A percentile compares a stretch with the other conserved stretches of the same genome.
Evolutionary conservation across 1,140 invertebrate species (phyloP).

Genomic region (Drosophila sp.): DNA sequence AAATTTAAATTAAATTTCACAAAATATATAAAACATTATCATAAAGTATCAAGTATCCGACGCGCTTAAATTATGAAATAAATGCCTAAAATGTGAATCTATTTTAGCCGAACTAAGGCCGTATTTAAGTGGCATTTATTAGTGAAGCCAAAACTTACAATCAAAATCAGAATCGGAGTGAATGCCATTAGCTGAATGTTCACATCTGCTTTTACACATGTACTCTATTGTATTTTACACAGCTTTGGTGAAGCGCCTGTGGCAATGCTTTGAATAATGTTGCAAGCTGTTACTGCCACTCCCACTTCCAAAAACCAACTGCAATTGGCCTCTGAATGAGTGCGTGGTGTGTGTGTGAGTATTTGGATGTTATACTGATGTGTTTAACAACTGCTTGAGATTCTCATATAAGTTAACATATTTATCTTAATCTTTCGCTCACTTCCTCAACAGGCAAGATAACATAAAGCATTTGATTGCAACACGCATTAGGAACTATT

Average conservation of each 20-base stretch:
- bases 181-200: constrained; percentile 71
- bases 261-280: constrained; percentile 70
- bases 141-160: not conserved
- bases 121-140: constrained; percentile 54
- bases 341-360: constrained; percentile 9
- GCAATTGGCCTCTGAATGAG: constrained; percentile 13
- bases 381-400: constrained; percentile 57
- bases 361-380: constrained; percentile 39
- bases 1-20: no score
- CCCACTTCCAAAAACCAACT: constrained; percentile 1
- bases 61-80: not conserved
- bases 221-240: constrained; percentile 62
- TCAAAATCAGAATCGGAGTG: constrained; percentile 13
- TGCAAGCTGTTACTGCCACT: constrained; percentile 18
- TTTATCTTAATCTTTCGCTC: constrained; percentile 30
- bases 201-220: constrained; percentile 78
- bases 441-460: not conserved
- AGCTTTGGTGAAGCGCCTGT: constrained; percentile 58
- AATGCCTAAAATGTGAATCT: constrained; percentile 6
- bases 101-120: constrained; percentile 16
- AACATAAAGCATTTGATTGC: constrained; percentile 60
- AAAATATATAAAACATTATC: not conserved
- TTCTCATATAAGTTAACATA: constrained; percentile 37
- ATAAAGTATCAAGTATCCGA: constrained; percentile 1
- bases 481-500: constrained; percentile 63